phyloP scores from a whole-genome alignment of 2,113 vertebrate genomes.

The Tachysurus fulvidraco region DNA sequence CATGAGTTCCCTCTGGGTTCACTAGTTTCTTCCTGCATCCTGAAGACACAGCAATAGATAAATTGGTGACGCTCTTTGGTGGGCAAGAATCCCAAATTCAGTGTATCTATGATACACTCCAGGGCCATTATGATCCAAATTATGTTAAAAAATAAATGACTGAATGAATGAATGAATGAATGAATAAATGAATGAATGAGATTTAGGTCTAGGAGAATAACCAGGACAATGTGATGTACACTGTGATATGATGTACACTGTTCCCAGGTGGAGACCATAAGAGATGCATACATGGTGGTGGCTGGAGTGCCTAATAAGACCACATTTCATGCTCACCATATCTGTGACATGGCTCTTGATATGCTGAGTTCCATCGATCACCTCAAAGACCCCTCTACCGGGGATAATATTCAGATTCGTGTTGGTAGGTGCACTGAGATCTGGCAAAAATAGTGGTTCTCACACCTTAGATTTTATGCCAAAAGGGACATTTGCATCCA shows the following conservation, averaged over 20 bases:
- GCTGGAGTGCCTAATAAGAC: conserved; percentile 76
- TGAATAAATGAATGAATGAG: neutral
- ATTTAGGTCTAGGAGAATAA: neutral
- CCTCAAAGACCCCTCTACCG: conserved; percentile 74
- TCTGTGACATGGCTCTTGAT: conserved; percentile 76
- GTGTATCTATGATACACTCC: neutral
- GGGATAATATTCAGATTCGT: conserved; percentile 75
- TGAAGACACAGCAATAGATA: neutral
- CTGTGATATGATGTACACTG: neutral
- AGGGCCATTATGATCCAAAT: neutral
- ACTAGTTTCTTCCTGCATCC: neutral
- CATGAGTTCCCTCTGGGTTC: neutral
- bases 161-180: neutral
- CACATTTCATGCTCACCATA: conserved; percentile 74
- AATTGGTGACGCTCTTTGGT: neutral
- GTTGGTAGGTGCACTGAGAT: conserved; percentile 63
- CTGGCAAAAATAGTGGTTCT: neutral
- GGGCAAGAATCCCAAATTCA: neutral
- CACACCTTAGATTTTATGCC: neutral
- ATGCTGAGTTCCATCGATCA: conserved; percentile 78
- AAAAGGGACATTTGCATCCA: neutral
- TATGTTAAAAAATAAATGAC: neutral
- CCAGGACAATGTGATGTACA: neutral
- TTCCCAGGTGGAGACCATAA: conserved; percentile 72
- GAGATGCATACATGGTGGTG: conserved; percentile 77